phyloP scores from a whole-genome alignment of 2,888 invertebrate species.

The Amphiduros pacificus region DNA sequence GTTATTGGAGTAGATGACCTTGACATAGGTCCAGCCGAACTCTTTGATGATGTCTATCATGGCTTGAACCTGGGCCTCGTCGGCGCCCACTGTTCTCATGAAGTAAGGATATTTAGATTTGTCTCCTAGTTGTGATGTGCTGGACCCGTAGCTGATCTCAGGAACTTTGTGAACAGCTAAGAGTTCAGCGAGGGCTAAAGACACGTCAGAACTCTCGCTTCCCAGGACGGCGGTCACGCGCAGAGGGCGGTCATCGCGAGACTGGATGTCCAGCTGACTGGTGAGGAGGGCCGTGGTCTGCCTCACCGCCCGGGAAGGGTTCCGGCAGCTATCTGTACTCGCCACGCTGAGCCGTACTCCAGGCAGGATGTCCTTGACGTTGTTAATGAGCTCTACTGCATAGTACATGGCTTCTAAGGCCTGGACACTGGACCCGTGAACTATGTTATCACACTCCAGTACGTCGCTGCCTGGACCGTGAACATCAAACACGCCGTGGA shows the following conservation, averaged over 20 bases:
- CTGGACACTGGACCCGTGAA: neutral
- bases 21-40: conserved; percentile 45
- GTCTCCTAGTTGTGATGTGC: conserved; percentile 44
- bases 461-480: conserved; percentile 2
- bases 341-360: conserved; percentile 44
- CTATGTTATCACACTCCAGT: conserved; percentile 4
- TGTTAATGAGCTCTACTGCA: conserved; percentile 21
- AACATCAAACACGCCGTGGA: conserved; percentile 19
- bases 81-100: conserved; percentile 49
- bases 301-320: conserved; percentile 28
- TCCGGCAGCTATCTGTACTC: conserved; percentile 49
- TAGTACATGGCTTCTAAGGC: conserved; percentile 23
- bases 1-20: conserved; percentile 43
- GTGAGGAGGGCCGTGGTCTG: conserved; percentile 5
- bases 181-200: conserved; percentile 37
- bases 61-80: conserved; percentile 43
- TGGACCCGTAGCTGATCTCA: conserved; percentile 43
- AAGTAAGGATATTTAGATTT: conserved; percentile 45
- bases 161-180: conserved; percentile 41
- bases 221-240: conserved; percentile 11
- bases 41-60: conserved; percentile 39
- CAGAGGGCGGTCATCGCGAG: neutral
- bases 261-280: neutral
- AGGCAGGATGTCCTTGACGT: conserved; percentile 15
- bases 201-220: conserved; percentile 39